phyloP scores from a whole-genome alignment of 1,140 invertebrate species.

The Planococcus citri region DNA sequence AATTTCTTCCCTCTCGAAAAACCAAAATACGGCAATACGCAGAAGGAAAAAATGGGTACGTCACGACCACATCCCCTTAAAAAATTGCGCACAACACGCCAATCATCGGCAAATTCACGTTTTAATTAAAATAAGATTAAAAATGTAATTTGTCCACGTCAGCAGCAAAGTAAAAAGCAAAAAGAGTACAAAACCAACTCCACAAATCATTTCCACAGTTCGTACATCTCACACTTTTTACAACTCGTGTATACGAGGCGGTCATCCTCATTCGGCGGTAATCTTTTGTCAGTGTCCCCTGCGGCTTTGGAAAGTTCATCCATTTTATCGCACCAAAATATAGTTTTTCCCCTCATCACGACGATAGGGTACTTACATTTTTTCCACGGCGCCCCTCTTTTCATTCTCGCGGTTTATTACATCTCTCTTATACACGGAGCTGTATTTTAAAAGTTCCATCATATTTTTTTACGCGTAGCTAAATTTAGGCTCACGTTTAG shows the following conservation, averaged over 20 bases:
- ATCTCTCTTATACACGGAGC: too few species aligned
- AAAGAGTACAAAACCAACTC: neutral
- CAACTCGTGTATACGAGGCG: neutral
- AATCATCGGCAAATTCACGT: neutral
- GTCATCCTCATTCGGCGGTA: neutral
- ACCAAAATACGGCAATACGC: too few species aligned
- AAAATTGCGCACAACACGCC: too few species aligned
- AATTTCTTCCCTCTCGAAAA: too few species aligned
- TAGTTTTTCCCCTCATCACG: neutral
- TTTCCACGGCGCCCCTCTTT: too few species aligned
- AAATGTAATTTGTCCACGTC: neutral
- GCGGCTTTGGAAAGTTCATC: slow-evolving; percentile 1
- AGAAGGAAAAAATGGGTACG: too few species aligned
- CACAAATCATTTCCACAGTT: neutral
- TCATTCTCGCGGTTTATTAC: too few species aligned
- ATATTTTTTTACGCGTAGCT: too few species aligned
- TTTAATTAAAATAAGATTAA: neutral
- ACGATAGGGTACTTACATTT: too few species aligned
- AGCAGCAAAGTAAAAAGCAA: neutral
- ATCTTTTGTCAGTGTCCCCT: slow-evolving; percentile 1
- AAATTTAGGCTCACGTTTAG: too few species aligned
- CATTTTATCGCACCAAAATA: neutral
- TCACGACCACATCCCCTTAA: too few species aligned
- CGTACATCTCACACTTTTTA: neutral
- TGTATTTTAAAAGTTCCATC: too few species aligned